Base-by-base conservation (phyloP, 35 echinoderm and acorn worm species). In the Lytechinus pictus region DNA sequence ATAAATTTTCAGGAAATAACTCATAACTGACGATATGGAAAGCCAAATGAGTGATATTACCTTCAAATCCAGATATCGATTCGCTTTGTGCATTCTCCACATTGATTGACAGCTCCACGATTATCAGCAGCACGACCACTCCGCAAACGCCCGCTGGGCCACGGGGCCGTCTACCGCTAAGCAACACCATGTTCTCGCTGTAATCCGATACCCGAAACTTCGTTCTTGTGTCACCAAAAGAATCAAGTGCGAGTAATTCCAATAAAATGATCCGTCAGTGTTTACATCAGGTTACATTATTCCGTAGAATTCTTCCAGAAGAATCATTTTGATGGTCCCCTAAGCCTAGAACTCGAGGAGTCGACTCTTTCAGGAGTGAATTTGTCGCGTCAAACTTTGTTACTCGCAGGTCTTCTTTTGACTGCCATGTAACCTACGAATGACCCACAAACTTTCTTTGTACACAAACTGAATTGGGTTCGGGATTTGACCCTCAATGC, bases 161-260 rank as follows among this genome's bases (percentile, higher is more conserved):
- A 44, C 28, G 88, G 88, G 88, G 0, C 88, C 88, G 28, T 52
- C 88, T 90, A 44, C 88, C 88, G 29, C 88, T 90, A 90, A 10
- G 52, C 88, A 33, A 90, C 28, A 90, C 88, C 88, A 90, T 90
- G 88, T 90, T 54, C 88, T 16, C 4, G 88, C 29, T 13, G 88
- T 29, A 90, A 90, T 27, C 88, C 88, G 88, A 90, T 90, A 28
- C 5, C 88, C 88, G 88, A 90, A 90, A 90, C 88, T 90, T 90
- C 66, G 24, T 79, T 79, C 33, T 79, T 79, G 66, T 79, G 66
- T 79, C 66, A 54, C 29, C 10, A 90, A 44, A 90, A 90, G 28
- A 52, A 12, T 90, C 29, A 90, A 90, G 88, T 90, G 88, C 52
- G 29, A 90, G 29, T 90, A 90, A 90, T 90, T 90, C 88, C 88